phyloP scores from a whole-genome alignment of 2,797 vertebrate species.

The Pantherophis vulpinus region DNA sequence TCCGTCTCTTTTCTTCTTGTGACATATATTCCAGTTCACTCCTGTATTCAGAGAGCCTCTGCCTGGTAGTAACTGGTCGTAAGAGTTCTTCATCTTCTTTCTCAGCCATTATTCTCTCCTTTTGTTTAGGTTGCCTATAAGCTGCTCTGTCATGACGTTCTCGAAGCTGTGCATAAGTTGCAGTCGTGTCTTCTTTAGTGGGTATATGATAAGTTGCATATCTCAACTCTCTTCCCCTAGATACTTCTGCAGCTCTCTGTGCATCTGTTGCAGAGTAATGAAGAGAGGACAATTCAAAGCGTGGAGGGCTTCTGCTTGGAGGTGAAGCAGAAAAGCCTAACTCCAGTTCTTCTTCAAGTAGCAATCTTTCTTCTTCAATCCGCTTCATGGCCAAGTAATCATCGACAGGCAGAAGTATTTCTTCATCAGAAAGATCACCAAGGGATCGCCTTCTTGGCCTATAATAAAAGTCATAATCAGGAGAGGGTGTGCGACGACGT shows the following conservation, averaged over 20 bases:
- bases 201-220: constrained; percentile 92
- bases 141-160: constrained; percentile 88
- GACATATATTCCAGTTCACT: constrained; percentile 88
- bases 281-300: constrained; percentile 90
- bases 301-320: constrained; percentile 90
- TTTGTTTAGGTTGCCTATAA: constrained; percentile 82
- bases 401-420: constrained; percentile 88
- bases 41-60: constrained; percentile 86
- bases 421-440: constrained; percentile 93
- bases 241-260: constrained; percentile 74
- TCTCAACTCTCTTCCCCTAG: constrained; percentile 78
- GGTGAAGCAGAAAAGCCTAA: constrained; percentile 94
- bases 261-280: constrained; percentile 80
- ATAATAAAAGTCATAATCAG: constrained; percentile 84
- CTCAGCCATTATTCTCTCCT: constrained; percentile 87
- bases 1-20: constrained; percentile 84
- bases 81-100: constrained; percentile 92
- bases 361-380: constrained; percentile 92
- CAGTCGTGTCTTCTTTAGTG: constrained; percentile 85
- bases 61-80: constrained; percentile 79
- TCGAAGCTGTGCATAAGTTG: constrained; percentile 87
- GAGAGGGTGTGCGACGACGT: constrained; percentile 84
- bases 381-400: constrained; percentile 96
- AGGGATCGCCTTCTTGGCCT: constrained; percentile 90
- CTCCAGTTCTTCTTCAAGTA: constrained; percentile 91